Conservation (phyloP, 37 sponge, comb jelly and placozoan genomes). For the Oopsacas minuta region DNA sequence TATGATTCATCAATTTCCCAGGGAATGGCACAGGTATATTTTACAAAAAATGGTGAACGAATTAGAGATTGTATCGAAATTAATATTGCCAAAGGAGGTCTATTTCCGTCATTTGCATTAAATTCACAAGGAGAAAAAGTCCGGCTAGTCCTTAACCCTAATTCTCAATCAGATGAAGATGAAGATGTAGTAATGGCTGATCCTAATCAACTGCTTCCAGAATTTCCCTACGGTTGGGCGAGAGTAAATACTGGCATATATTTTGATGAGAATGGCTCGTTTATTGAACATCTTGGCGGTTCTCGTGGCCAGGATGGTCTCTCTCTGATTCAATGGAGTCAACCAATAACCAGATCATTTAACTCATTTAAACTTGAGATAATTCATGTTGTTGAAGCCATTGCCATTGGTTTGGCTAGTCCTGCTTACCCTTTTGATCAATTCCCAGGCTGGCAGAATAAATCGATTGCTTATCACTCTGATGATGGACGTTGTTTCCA, state of each 20-base stretch:
- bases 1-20: neutral
- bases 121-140: neutral
- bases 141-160: neutral
- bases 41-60: neutral
- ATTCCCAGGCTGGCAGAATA: neutral
- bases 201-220: neutral
- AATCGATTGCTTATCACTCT: neutral
- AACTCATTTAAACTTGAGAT: neutral
- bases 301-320: neutral
- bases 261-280: neutral
- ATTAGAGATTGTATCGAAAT: neutral
- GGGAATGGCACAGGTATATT: neutral
- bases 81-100: neutral
- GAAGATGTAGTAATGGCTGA: neutral
- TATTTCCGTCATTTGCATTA: neutral
- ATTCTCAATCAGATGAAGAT: neutral
- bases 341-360: neutral
- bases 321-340: neutral
- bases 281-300: neutral
- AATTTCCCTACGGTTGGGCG: neutral
- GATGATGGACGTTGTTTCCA: neutral
- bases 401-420: neutral
- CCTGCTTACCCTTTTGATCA: neutral
- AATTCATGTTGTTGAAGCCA: neutral
- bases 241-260: neutral